Percentiles rank a stretch among this genome's conserved stretches.
Conservation (phyloP, 2,888 invertebrate genomes). For the Lathronympha strigana region DNA sequence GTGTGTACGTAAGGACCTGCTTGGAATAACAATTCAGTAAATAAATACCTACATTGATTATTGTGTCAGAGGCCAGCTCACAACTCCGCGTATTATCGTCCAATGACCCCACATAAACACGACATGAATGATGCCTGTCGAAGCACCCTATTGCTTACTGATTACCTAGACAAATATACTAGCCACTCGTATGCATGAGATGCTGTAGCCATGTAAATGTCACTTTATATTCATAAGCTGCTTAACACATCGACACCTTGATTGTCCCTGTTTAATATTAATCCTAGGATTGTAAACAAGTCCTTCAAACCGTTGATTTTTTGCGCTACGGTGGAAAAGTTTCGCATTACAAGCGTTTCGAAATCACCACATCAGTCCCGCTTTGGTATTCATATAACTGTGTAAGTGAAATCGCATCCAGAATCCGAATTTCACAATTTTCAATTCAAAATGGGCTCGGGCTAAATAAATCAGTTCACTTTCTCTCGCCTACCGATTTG, state of each 20-base stretch:
- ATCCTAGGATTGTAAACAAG: conserved; percentile 57
- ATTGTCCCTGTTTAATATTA: conserved; percentile 74
- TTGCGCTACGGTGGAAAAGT: conserved; percentile 59
- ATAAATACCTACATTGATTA: conserved; percentile 27
- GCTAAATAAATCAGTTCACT: conserved; percentile 66
- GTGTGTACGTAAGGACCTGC: neutral
- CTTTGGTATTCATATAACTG: conserved; percentile 59
- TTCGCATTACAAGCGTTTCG: conserved; percentile 61
- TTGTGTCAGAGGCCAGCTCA: conserved; percentile 23
- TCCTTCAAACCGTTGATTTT: conserved; percentile 56
- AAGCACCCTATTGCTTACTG: conserved; percentile 26
- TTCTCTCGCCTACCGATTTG: conserved; percentile 65
- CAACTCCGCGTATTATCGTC: conserved; percentile 60
- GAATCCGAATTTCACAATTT: conserved; percentile 65
- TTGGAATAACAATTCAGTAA: conserved; percentile 19
- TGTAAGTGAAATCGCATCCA: conserved; percentile 62
- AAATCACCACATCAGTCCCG: conserved; percentile 56
- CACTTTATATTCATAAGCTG: conserved; percentile 72
- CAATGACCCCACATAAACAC: conserved; percentile 59
- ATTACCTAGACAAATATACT: conserved; percentile 21
- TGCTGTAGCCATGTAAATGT: conserved; percentile 61
- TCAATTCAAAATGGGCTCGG: conserved; percentile 58
- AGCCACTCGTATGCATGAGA: conserved; percentile 63
- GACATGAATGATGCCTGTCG: conserved; percentile 47
- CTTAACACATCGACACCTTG: conserved; percentile 65